Percentiles rank a stretch among this genome's conserved stretches.
Conservation (phyloP, 2,797 vertebrate genomes). For the Salmo trutta region DNA sequence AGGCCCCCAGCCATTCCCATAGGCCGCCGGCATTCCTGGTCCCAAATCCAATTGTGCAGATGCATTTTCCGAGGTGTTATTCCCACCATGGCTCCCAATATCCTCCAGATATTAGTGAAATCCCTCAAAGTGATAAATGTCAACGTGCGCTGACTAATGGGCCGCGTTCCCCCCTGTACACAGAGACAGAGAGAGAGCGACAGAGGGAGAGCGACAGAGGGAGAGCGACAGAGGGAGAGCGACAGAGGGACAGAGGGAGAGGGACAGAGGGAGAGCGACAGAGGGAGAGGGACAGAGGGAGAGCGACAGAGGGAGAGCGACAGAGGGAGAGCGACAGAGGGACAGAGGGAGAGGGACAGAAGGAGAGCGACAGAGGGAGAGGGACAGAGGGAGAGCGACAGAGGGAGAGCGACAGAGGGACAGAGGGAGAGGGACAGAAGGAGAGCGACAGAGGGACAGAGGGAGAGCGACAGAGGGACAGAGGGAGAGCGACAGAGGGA, state of each 20-base stretch:
- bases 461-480: too few species aligned
- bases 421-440: too few species aligned
- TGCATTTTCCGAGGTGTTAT: constrained; percentile 3
- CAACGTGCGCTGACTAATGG: neutral
- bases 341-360: too few species aligned
- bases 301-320: too few species aligned
- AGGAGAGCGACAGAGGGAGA: too few species aligned
- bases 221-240: constrained; percentile 15
- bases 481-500: too few species aligned
- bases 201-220: neutral
- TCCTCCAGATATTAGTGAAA: constrained; percentile 2
- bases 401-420: too few species aligned
- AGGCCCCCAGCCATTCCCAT: neutral
- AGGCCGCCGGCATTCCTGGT: neutral
- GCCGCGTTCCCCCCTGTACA: neutral
- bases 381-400: too few species aligned
- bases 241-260: neutral
- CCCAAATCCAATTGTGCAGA: constrained; percentile 12
- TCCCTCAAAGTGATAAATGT: constrained; percentile 10
- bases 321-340: too few species aligned
- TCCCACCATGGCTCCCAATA: constrained; percentile 1
- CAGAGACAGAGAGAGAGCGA: neutral
- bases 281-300: neutral
- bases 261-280: neutral
- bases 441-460: too few species aligned